Conservation (phyloP, 2,797 vertebrate species). For the Halcyon badia region DNA sequence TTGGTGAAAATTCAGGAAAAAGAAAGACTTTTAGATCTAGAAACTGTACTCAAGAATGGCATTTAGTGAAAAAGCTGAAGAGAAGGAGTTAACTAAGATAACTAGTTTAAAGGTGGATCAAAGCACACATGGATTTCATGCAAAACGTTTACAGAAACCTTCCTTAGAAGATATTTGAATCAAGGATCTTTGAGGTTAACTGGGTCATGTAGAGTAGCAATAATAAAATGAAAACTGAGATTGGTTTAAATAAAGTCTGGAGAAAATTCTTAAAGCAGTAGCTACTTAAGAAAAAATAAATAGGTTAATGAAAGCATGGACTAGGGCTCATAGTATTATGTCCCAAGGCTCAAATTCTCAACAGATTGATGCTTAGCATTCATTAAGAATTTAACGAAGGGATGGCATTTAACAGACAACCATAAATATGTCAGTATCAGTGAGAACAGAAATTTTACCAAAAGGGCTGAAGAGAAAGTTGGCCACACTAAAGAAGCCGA, state of each 20-base stretch:
- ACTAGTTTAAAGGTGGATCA: neutral
- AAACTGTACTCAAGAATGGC: neutral
- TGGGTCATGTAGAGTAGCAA: neutral
- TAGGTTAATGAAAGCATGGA: neutral
- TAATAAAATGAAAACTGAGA: neutral
- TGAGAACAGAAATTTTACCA: conserved; percentile 3
- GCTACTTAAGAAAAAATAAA: neutral
- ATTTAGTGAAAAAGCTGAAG: neutral
- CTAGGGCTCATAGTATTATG: neutral
- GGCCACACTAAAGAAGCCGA: neutral
- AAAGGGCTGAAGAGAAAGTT: conserved; percentile 22
- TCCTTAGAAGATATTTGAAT: neutral
- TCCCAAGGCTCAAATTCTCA: conserved; percentile 23
- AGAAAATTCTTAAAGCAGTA: neutral
- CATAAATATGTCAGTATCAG: conserved; percentile 12
- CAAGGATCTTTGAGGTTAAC: neutral
- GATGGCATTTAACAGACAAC: neutral
- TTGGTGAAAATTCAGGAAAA: neutral
- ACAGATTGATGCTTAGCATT: neutral
- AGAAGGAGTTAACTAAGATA: neutral
- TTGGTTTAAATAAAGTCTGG: neutral
- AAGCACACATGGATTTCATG: neutral
- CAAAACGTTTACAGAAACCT: neutral
- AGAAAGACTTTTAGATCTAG: neutral
- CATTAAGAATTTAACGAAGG: conserved; percentile 2